Conservation (phyloP, 2,113 vertebrate genomes). For the Charadrius vociferus region DNA sequence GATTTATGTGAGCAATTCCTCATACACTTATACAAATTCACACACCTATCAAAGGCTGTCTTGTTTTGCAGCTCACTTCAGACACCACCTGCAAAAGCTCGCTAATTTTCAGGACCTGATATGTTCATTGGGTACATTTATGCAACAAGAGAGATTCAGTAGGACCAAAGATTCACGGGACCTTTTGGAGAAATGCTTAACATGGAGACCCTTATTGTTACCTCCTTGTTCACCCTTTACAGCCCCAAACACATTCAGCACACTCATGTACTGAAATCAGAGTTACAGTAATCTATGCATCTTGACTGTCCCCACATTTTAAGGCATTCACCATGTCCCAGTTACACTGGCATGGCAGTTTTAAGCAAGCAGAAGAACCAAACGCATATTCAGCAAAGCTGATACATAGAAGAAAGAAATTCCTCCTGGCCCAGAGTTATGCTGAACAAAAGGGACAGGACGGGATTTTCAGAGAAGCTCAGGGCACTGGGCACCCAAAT, state of each 20-base stretch:
- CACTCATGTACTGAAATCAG: neutral
- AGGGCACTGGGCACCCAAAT: neutral
- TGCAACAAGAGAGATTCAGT: neutral
- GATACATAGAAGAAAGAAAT: neutral
- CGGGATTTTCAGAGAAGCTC: neutral
- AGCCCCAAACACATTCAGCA: neutral
- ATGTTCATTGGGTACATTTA: neutral
- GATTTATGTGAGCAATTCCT: constrained; percentile 38
- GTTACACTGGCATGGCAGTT: neutral
- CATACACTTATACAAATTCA: constrained; percentile 5
- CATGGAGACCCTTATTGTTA: neutral
- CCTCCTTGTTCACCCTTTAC: neutral
- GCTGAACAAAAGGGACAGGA: neutral
- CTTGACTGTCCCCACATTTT: neutral
- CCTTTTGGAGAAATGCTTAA: neutral
- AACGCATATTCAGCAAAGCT: neutral
- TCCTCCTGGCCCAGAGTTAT: neutral
- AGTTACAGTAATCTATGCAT: neutral
- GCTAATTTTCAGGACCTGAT: neutral
- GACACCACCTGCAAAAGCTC: neutral
- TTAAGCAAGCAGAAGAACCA: neutral
- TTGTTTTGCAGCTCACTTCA: constrained; percentile 23
- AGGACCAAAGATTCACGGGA: neutral
- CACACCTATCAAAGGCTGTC: constrained; percentile 17
- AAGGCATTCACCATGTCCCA: neutral